phyloP scores from a whole-genome alignment of 2,888 invertebrate genomes.

The Meandrusa payeni region DNA sequence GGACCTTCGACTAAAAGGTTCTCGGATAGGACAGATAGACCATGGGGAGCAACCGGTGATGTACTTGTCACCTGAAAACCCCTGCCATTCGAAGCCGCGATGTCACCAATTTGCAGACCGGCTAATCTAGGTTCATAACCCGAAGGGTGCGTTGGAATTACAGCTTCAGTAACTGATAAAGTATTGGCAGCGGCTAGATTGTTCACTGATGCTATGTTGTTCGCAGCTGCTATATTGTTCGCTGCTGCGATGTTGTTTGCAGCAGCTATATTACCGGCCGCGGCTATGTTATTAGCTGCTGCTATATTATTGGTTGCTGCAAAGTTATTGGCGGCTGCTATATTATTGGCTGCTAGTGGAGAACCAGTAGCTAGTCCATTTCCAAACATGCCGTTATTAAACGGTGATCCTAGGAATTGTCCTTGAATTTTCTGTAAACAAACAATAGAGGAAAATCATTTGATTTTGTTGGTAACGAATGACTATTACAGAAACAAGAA shows the following conservation, averaged over 20 bases:
- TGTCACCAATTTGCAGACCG: conserved; percentile 20
- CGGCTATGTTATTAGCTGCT: conserved; percentile 8
- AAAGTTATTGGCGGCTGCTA: conserved; percentile 4
- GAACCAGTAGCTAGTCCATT: conserved; percentile 12
- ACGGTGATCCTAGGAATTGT: conserved; percentile 13
- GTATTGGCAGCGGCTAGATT: too few species aligned
- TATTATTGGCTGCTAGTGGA: conserved; percentile 7
- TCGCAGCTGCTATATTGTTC: conserved; percentile 10
- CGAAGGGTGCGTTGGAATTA: conserved; percentile 1
- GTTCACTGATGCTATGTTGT: too few species aligned
- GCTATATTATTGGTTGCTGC: conserved; percentile 17
- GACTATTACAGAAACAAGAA: too few species aligned
- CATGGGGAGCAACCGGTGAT: conserved; percentile 31
- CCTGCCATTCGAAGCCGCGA: conserved; percentile 27
- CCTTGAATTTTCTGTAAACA: conserved; percentile 18
- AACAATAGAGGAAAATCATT: too few species aligned
- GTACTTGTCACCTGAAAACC: conserved; percentile 33
- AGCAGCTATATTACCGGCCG: conserved; percentile 8
- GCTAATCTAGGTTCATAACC: conserved; percentile 16
- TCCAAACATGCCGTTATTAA: conserved; percentile 14
- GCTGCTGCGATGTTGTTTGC: conserved; percentile 3
- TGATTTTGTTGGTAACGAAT: too few species aligned
- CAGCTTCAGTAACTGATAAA: conserved; percentile 9
- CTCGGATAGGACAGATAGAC: conserved; percentile 32
- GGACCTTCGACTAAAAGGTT: conserved; percentile 34